phyloP scores from a whole-genome alignment of 2,113 vertebrate species.

The Chaetorhynchus papuensis region DNA sequence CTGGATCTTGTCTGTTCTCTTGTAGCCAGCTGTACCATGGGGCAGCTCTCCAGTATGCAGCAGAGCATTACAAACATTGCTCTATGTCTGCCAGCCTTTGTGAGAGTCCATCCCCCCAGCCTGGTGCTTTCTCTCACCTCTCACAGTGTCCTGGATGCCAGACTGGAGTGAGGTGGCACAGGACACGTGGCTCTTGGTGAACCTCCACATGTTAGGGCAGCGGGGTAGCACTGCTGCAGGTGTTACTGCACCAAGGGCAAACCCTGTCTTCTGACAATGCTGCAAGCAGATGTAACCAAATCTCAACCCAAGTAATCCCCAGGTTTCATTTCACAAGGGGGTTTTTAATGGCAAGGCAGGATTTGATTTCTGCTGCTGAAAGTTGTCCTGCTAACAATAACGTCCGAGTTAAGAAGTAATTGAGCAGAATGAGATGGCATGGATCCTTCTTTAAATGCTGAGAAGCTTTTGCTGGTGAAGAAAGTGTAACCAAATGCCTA shows the following conservation, averaged over 20 bases:
- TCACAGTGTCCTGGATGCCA: neutral
- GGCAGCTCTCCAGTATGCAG: neutral
- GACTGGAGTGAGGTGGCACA: neutral
- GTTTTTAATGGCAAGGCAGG: neutral
- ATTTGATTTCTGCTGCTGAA: neutral
- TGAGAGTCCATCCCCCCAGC: neutral
- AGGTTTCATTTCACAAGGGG: neutral
- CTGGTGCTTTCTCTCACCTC: neutral
- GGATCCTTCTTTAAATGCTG: neutral
- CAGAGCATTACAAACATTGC: neutral
- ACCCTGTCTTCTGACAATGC: neutral
- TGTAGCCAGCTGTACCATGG: neutral
- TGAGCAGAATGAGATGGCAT: neutral
- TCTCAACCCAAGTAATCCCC: neutral
- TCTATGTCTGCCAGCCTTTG: neutral
- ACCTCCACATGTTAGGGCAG: neutral
- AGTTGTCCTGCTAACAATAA: neutral
- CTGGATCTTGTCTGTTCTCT: neutral
- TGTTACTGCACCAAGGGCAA: neutral
- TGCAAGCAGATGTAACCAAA: neutral
- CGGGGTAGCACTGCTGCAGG: neutral
- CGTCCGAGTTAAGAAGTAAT: neutral
- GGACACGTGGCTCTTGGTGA: rapidly evolving
- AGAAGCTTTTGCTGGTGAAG: neutral
- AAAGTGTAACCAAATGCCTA: neutral